phyloP scores from a whole-genome alignment of 2,113 vertebrate species.

The Columbina picui region DNA sequence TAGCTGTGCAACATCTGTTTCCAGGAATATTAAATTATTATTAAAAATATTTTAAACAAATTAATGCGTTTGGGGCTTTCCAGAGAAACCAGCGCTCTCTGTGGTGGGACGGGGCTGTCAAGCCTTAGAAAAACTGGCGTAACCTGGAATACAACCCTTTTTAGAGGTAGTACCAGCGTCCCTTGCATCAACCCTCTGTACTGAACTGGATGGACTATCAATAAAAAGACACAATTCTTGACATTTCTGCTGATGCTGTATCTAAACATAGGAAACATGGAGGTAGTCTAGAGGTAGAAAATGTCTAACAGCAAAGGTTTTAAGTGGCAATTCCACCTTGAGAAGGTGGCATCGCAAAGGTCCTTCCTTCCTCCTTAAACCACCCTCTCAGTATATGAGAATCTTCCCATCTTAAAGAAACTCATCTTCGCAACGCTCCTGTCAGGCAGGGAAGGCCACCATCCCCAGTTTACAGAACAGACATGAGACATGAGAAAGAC shows the following conservation, averaged over 20 bases:
- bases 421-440: neutral
- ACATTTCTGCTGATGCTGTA: neutral
- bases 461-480: neutral
- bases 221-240: neutral
- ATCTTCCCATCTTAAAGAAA: neutral
- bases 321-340: neutral
- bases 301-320: neutral
- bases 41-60: slow-evolving; percentile 27
- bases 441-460: neutral
- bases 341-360: neutral
- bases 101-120: neutral
- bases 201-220: neutral
- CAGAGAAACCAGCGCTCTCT: neutral
- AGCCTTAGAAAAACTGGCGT: neutral
- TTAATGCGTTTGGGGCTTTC: neutral
- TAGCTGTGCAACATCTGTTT: neutral
- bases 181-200: neutral
- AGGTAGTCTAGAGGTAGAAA: neutral
- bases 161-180: neutral
- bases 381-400: neutral
- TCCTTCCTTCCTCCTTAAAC: neutral
- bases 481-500: neutral
- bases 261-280: neutral
- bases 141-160: neutral
- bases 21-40: slow-evolving; percentile 9